Evolutionary conservation across 2,888 invertebrate species (phyloP).

Genomic region (Rhamphomyia laevipes): DNA sequence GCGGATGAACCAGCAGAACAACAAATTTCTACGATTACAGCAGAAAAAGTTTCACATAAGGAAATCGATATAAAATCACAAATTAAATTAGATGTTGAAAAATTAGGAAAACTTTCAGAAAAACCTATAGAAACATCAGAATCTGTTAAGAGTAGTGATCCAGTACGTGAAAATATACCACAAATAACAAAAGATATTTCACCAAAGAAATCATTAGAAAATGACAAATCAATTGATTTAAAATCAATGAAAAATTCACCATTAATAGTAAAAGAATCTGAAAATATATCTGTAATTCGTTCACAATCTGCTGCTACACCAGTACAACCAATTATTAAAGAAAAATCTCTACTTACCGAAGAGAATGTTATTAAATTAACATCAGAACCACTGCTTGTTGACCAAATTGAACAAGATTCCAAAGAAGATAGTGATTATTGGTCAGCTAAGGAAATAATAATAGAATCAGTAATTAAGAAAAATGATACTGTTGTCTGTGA

Average conservation of each 20-base stretch:
- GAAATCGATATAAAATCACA: not conserved
- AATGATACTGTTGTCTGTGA: constrained; percentile 46
- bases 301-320: constrained; percentile 7
- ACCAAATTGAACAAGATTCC: constrained; percentile 41
- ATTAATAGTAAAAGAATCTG: not conserved
- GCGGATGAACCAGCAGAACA: no score
- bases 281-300: constrained; percentile 9
- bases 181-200: not conserved
- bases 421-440: constrained; percentile 65
- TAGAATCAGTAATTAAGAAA: constrained; percentile 71
- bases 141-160: not conserved
- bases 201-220: no score
- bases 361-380: constrained; percentile 32
- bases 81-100: not conserved
- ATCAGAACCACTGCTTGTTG: constrained; percentile 26
- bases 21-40: no score
- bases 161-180: not conserved
- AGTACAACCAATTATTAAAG: constrained; percentile 9
- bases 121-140: constrained; percentile 1
- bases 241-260: not conserved
- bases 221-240: not conserved
- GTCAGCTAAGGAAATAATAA: constrained; percentile 68
- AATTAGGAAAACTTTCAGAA: constrained; percentile 5
- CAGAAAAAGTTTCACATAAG: not conserved
- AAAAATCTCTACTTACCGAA: constrained; percentile 25